phyloP scores from a whole-genome alignment of 2,888 invertebrate genomes.

The Zootermopsis nevadensis region DNA sequence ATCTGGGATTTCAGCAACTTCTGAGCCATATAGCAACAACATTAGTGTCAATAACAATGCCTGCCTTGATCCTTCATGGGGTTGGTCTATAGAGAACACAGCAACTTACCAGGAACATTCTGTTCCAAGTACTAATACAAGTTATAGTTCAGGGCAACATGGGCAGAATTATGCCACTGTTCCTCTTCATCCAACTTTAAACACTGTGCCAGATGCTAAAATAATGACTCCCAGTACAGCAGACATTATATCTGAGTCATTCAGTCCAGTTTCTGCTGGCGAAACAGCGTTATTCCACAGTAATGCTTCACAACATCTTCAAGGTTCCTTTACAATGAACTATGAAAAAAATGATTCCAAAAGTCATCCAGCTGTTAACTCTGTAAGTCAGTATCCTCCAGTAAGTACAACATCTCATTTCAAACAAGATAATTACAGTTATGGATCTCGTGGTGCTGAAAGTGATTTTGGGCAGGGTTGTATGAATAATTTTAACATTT shows the following conservation, averaged over 20 bases:
- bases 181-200: not conserved
- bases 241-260: not conserved
- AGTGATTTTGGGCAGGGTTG: no score
- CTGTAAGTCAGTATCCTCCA: not conserved
- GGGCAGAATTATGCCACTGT: not conserved
- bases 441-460: no score
- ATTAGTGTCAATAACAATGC: constrained; percentile 19
- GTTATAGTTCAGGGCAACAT: not conserved
- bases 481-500: no score
- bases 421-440: not conserved
- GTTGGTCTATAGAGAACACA: constrained; percentile 70
- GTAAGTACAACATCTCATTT: not conserved
- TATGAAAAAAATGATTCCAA: not conserved
- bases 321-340: not conserved
- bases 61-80: constrained; percentile 65
- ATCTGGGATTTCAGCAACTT: not conserved
- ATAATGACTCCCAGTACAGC: not conserved
- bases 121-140: constrained; percentile 16
- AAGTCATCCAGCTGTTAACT: not conserved
- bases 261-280: not conserved
- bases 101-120: not conserved
- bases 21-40: constrained; percentile 40
- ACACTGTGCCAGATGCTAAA: not conserved
- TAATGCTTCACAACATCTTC: not conserved
- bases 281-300: not conserved